Evolutionary conservation across 2,113 vertebrate species (phyloP), one percentile per base, ranked within the genome.

Genomic region (Hydrolagus affinis): DNA sequence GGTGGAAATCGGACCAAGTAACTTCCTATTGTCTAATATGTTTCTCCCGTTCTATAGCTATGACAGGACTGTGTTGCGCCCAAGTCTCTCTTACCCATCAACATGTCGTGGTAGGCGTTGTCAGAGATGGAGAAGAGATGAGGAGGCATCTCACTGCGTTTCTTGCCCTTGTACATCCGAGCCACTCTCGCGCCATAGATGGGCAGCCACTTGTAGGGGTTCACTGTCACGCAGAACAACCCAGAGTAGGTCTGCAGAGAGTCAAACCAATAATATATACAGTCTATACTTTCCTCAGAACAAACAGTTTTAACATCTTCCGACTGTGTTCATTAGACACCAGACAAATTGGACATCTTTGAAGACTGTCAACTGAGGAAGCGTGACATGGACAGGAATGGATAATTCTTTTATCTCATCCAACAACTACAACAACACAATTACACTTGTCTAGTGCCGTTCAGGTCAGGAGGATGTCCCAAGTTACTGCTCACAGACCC

Each of bases 101-200:
- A 87, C 90, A 89, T 87, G 87, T 88, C 75, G 0, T 88, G 87
- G 30, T 88, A 87, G 74, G 90, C 86, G 0, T 86, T 89, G 78
- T 89, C 87, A 1, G 86, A 89, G 87, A 90, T 86, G 78, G 89
- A 89, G 87, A 91, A 90, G 70, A 89, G 89, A 57, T 88, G 88
- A 56, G 88, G 88, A 0, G 85, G 87, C 87, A 88, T 86, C 86
- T 91, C 88, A 0, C 44, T 89, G n/a, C 56, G n/a, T 59, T 91
- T 90, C 88, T 21, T 90, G 86, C 88, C 88, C 77, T 89, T 88
- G 85, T 89, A 87, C 87, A 85, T 89, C 56, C 86, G 86, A 60
- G 87, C 88, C 86, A 89, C 80, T 0, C n/a, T 66, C 64, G 83
- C 8, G 3, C 89, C 83, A 0, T 86, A 89, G 30, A 86, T 86